phyloP scores from a whole-genome alignment of 30 jellyfish, hydroid and myxozoan species.

The Pelagia noctiluca region DNA sequence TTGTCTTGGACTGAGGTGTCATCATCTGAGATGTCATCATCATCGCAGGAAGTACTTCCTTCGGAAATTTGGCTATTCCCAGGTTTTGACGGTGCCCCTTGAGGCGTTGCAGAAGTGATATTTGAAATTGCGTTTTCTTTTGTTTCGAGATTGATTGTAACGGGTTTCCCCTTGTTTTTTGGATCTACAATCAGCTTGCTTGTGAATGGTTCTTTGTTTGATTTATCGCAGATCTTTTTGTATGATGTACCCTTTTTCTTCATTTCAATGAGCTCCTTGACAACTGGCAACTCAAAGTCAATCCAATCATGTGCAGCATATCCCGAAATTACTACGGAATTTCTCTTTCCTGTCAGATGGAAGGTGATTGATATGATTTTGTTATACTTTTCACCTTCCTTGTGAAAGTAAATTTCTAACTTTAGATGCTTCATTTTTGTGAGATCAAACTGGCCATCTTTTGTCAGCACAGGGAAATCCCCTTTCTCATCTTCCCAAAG shows the following conservation, averaged over 20 bases:
- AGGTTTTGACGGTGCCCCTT: no score
- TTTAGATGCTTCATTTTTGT: no score
- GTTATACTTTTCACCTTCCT: no score
- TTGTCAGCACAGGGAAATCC: slow-evolving; percentile 17
- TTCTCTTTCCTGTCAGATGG: background rate
- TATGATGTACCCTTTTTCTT: background rate
- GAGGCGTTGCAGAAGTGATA: no score
- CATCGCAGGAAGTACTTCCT: no score
- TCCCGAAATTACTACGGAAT: background rate
- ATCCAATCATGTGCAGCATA: background rate
- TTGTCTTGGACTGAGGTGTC: no score
- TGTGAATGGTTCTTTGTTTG: background rate
- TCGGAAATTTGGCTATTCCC: no score
- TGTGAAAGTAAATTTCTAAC: no score
- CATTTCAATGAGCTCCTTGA: background rate
- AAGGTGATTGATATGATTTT: background rate
- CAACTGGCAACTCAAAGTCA: background rate
- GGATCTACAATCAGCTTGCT: background rate
- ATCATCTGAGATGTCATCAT: no score
- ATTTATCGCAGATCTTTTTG: background rate
- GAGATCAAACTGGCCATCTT: slow-evolving; percentile 8
- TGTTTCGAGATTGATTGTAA: background rate
- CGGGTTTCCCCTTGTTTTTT: background rate
- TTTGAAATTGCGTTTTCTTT: no score
- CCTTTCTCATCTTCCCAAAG: slow-evolving; percentile 36